phyloP scores from a whole-genome alignment of 2,113 vertebrate species.

The Muntiacus reevesi region DNA sequence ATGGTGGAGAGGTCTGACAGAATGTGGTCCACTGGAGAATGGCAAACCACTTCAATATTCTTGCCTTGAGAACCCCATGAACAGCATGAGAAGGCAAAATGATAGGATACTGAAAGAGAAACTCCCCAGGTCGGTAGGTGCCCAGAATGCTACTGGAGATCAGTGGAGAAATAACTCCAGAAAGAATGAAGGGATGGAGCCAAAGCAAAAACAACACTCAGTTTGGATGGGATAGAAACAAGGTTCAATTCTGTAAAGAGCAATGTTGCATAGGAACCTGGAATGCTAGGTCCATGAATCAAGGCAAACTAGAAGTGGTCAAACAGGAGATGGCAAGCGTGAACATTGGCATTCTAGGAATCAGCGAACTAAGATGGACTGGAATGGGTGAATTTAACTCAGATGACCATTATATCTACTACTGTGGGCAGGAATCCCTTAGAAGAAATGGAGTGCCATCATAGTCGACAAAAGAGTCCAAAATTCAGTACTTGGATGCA shows the following conservation, averaged over 20 bases:
- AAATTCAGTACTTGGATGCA: background rate
- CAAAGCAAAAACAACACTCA: background rate
- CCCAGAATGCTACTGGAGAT: background rate
- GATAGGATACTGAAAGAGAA: background rate
- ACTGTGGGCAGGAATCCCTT: background rate
- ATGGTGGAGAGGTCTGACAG: background rate
- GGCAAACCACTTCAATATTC: background rate
- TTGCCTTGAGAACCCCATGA: background rate
- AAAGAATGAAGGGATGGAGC: background rate
- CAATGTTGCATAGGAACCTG: background rate
- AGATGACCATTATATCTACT: background rate
- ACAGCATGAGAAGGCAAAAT: background rate
- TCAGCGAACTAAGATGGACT: background rate
- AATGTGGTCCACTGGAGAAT: background rate
- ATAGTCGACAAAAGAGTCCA: background rate
- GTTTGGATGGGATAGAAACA: background rate
- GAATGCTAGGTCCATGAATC: background rate
- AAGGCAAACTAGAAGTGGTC: background rate
- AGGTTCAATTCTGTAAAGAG: background rate
- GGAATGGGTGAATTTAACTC: background rate
- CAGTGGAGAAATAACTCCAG: background rate
- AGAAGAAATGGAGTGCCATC: background rate
- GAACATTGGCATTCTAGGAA: background rate
- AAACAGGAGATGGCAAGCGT: background rate
- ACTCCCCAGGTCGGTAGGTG: background rate